Evolutionary conservation across 2,113 vertebrate genomes (phyloP), one percentile per base, ranked within the genome.

Genomic region (Forbesichthys papilliferus): DNA sequence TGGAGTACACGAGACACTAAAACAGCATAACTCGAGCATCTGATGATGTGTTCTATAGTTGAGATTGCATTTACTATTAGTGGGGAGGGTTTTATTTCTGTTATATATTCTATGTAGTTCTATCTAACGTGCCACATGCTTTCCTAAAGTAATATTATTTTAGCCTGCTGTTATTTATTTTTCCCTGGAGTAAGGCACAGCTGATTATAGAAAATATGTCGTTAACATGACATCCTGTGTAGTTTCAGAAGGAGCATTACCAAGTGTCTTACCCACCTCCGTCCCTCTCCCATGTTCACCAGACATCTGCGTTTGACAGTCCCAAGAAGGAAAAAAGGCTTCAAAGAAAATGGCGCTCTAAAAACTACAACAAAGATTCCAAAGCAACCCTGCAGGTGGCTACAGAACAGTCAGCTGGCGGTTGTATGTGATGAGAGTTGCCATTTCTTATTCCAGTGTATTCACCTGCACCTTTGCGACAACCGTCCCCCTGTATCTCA

Each of bases 271-370:
- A 18, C 54, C 3, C n/a, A 14, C 58, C 18, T 67, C 1, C 57
- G 46, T 49, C 6, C 48, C 12, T 62, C 11, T n/a, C 1, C 47
- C 59, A 6, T 73, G 18, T 75, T 76, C 18, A 60, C 9, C 7
- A 98, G 97, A 83, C 92, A 61, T 94, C 94, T 75, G 81, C 93
- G 65, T 95, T 96, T 84, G 96, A 99, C 93, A 98, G 95, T 86
- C 95, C 95, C 46, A 98, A 99, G 90, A 99, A 99, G 83, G 96
- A 98, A 74, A 99, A 98, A 86, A 93, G 96, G 86, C 79, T 92
- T 42, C 93, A 93, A 64, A 95, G 91, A 75, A 96, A 95, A 78
- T 99, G 96, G 98, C 90, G 94, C 60, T 85, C 93, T 81, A 95
- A 96, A 90, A 94, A 92, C 88, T 93, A 94, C 83, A 94, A 92